Evolutionary conservation across 2,113 vertebrate genomes (phyloP).

Genomic region (Syngnathus typhle): DNA sequence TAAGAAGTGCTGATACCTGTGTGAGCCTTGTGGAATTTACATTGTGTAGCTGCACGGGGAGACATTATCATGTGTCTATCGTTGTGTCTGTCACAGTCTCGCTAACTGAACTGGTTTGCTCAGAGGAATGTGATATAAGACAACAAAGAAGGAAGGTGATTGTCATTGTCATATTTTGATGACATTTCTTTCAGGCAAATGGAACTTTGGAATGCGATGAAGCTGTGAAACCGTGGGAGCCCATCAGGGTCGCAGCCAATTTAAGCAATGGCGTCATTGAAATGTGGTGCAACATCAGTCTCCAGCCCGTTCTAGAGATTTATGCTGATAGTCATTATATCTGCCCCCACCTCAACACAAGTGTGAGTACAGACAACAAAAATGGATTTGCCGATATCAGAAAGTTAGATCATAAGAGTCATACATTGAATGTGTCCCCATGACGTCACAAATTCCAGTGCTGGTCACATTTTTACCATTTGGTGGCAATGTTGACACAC

Average conservation of each 20-base stretch:
- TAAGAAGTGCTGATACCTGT: slow-evolving; percentile 34
- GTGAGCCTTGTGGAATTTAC: slow-evolving; percentile 38
- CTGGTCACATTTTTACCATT: slow-evolving; percentile 38
- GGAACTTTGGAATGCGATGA: slow-evolving; percentile 54
- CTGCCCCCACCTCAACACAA: slow-evolving; percentile 32
- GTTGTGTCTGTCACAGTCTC: slow-evolving; percentile 3
- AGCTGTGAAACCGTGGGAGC: slow-evolving; percentile 48
- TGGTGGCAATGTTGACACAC: slow-evolving; percentile 59
- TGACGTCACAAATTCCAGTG: not conserved
- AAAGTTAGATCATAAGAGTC: not conserved
- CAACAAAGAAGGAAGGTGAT: not conserved
- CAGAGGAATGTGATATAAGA: slow-evolving; percentile 16
- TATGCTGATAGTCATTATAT: not conserved
- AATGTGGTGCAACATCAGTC: slow-evolving; percentile 57
- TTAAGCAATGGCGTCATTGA: slow-evolving; percentile 33
- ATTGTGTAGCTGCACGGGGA: not conserved
- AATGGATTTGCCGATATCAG: not conserved
- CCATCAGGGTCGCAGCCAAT: slow-evolving; percentile 33
- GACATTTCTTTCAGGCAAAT: slow-evolving; percentile 39
- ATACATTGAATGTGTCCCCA: too few relatives aligned
- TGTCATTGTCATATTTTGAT: not conserved
- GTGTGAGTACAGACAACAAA: slow-evolving; percentile 48
- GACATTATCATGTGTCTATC: slow-evolving; percentile 5
- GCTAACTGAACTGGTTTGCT: slow-evolving; percentile 28
- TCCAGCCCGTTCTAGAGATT: slow-evolving; percentile 50